A percentile compares a stretch with the other conserved stretches of the same genome.
Conservation (phyloP, 2,113 vertebrate species). For the Solenodon paradoxus region DNA sequence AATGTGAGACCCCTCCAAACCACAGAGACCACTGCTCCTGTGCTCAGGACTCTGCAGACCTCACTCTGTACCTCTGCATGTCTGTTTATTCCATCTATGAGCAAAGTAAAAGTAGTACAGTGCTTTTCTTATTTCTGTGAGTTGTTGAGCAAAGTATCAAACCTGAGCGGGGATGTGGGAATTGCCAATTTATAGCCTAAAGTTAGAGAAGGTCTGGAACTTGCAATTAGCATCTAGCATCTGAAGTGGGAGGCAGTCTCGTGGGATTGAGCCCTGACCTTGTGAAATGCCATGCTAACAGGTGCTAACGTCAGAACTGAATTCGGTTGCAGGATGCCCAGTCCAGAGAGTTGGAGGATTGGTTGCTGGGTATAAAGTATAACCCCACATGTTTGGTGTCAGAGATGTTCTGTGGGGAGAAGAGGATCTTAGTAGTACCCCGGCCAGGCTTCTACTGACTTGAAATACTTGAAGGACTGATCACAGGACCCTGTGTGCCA, state of each 20-base stretch:
- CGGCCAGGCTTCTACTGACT: not conserved
- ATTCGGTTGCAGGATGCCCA: not conserved
- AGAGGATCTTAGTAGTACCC: not conserved
- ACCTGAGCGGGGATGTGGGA: not conserved
- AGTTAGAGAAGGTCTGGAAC: not conserved
- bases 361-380: not conserved
- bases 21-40: not conserved
- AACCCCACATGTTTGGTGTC: not conserved
- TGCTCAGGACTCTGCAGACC: not conserved
- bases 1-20: not conserved
- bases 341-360: not conserved
- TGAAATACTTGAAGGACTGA: not conserved
- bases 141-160: not conserved
- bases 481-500: not conserved
- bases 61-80: not conserved
- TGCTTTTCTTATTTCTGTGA: conserved; percentile 1
- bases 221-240: not conserved
- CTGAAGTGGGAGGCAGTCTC: not conserved
- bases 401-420: not conserved
- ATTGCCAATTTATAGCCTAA: not conserved
- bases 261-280: not conserved
- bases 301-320: not conserved
- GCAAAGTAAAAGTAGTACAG: not conserved
- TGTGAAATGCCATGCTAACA: not conserved
- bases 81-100: not conserved